phyloP scores from a whole-genome alignment of 2,888 invertebrate species.

The Alsophila aescularia region DNA sequence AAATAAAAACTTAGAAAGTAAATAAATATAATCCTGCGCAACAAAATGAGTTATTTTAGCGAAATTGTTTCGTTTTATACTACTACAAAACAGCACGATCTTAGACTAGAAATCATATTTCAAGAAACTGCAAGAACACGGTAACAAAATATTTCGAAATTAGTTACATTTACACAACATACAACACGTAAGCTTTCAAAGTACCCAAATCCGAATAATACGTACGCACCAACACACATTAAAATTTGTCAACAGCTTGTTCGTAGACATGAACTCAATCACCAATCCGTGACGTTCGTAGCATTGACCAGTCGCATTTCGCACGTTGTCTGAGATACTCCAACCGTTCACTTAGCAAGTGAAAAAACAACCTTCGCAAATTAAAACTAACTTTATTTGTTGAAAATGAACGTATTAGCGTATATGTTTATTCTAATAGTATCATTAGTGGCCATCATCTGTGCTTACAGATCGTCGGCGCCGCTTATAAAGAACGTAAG shows the following conservation, averaged over 20 bases:
- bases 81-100: no score
- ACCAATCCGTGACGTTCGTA: conserved; percentile 9
- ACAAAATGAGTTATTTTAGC: no score
- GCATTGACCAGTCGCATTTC: conserved; percentile 36
- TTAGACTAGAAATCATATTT: no score
- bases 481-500: conserved; percentile 76
- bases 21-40: no score
- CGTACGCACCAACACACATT: no score
- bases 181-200: background rate
- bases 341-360: background rate
- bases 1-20: no score
- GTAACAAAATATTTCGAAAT: no score
- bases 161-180: no score
- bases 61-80: no score
- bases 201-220: background rate
- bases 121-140: no score
- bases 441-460: conserved; percentile 30
- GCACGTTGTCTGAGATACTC: conserved; percentile 22
- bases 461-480: conserved; percentile 50
- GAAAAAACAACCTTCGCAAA: background rate
- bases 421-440: conserved; percentile 1
- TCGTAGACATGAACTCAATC: conserved; percentile 8
- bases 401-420: conserved; percentile 2
- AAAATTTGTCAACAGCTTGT: background rate
- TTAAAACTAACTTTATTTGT: background rate